Evolutionary conservation across 2,113 vertebrate species (phyloP).

Genomic region (Oreochromis tanganicae): DNA sequence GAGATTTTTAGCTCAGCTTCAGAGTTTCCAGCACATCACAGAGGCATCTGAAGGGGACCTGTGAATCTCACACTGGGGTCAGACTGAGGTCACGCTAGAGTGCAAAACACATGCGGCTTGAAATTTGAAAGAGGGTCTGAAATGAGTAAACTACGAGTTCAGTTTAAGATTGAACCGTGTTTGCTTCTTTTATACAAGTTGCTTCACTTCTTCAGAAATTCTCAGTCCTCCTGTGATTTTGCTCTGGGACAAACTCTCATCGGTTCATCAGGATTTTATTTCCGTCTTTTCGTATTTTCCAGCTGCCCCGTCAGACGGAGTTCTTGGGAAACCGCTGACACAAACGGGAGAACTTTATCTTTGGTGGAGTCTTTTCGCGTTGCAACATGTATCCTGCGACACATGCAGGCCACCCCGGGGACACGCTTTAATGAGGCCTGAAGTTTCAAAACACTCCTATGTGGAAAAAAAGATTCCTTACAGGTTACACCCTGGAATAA

Average conservation of each 20-base stretch:
- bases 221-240: not conserved
- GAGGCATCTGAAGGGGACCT: not conserved
- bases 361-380: not conserved
- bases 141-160: not conserved
- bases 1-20: not conserved
- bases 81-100: not conserved
- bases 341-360: not conserved
- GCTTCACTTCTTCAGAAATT: not conserved
- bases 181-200: not conserved
- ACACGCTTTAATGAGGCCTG: not conserved
- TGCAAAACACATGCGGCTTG: not conserved
- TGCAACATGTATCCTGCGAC: not conserved
- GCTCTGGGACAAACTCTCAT: not conserved
- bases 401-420: not conserved
- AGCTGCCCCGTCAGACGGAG: not conserved
- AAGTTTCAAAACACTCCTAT: not conserved
- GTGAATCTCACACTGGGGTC: not conserved
- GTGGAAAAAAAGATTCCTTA: not conserved
- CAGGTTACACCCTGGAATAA: not conserved
- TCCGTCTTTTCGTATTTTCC: accelerated
- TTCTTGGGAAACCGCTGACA: not conserved
- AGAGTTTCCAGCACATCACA: not conserved
- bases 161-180: not conserved
- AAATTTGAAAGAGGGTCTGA: not conserved
- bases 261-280: not conserved